Evolutionary conservation across 2,888 invertebrate genomes (phyloP).

Genomic region (Rhingia campestris): DNA sequence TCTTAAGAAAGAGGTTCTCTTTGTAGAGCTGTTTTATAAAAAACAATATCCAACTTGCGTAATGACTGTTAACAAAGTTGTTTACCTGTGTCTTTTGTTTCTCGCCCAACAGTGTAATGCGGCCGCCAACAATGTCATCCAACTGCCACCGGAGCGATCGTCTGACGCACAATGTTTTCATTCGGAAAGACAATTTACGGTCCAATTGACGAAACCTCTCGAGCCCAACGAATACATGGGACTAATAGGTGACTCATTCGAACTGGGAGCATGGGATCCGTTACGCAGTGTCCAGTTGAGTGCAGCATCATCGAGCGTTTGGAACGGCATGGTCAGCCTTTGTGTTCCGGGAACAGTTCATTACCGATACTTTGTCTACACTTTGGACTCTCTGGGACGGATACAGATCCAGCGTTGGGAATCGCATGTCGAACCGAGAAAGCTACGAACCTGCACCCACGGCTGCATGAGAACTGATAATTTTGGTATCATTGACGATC

Average conservation of each 20-base stretch:
- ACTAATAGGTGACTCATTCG: conserved; percentile 87
- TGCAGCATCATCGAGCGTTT: conserved; percentile 82
- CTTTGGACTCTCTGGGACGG: conserved; percentile 77
- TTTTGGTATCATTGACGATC: conserved; percentile 73
- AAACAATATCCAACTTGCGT: neutral
- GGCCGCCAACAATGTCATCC: conserved; percentile 56
- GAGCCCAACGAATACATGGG: conserved; percentile 87
- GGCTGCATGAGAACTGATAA: conserved; percentile 73
- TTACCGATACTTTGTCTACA: conserved; percentile 80
- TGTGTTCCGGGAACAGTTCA: conserved; percentile 84
- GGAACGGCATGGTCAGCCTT: conserved; percentile 86
- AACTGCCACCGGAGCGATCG: conserved; percentile 52
- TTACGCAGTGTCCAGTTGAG: conserved; percentile 84
- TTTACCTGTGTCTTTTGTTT: conserved; percentile 47
- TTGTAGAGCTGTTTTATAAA: neutral
- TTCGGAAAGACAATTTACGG: conserved; percentile 77
- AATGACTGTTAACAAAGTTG: conserved; percentile 12
- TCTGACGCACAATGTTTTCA: conserved; percentile 67
- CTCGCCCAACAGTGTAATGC: conserved; percentile 67
- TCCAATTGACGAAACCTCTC: conserved; percentile 83
- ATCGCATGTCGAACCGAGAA: conserved; percentile 84
- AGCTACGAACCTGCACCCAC: conserved; percentile 62
- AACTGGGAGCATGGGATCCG: conserved; percentile 89
- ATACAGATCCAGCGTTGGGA: conserved; percentile 82
- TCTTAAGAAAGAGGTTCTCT: conserved; percentile 29